Base-by-base conservation (phyloP, 2,888 invertebrate genomes). In the Matsumyia berberina region DNA sequence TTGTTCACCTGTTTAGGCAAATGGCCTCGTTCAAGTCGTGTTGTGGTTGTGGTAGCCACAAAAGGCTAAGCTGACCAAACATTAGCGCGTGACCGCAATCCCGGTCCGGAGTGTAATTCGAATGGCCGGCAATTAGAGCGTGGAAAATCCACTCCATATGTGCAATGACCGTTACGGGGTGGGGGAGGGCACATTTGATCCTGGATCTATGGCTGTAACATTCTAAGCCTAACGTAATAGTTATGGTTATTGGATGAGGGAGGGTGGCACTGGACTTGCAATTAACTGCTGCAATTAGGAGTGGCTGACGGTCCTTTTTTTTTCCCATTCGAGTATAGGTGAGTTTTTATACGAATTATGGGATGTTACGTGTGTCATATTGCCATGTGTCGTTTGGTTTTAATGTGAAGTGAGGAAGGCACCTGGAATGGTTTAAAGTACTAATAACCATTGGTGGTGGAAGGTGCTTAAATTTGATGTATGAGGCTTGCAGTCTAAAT, bases 61-160 rank as follows among this genome's bases (percentile, higher is more conserved):
- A 46, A 46, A 49, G 60, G 66, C 77, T 60, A 66, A 82, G 42
- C 77, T 67, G 31, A 37, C 77, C 53, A 64, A 72, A 72, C 82
- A 82, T 82, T 82, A 82, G 82, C 66, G 82, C 70, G 58, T 72
- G 72, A 82, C 82, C 82, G 55, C 82, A 82, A 72, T 66, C 60
- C 53, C 60, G 51, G 51, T 67, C 57, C 31, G 44, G 53, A 72
- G 58, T 60, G 53, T 57, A 72, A 55, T 46, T 62, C 89, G 80
- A 90, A 90, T 90, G 89, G 89, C 87, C 88, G 88, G 89, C 90
- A 90, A 90, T 90, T 90, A 90, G 89, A 88, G 89, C 81, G 24
- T 24, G 62, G 88, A 87, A 90, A 82, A 77, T 72, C 72, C 60
- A 60, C 66, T 72, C 29, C 58, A 58, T 39, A 31, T 69, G 60